Base-by-base conservation (phyloP, 2,888 invertebrate species). In the Pandemis corylana region DNA sequence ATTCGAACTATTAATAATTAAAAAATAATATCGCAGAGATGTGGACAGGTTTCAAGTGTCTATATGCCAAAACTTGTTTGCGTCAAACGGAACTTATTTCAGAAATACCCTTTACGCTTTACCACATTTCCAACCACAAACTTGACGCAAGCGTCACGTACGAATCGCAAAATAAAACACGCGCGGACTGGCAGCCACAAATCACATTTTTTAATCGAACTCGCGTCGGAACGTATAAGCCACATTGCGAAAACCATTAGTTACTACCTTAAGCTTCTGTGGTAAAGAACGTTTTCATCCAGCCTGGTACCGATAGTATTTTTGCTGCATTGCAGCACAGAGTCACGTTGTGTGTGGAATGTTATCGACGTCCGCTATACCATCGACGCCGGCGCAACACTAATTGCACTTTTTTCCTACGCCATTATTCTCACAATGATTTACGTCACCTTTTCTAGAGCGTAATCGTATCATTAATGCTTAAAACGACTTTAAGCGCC, bases 141-240 rank as follows among this genome's bases (percentile, higher is more conserved):
- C 86, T 88, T 89, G 89, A 89, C 90, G 87, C 83, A 85, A 86
- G 83, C 86, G 89, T 92, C 93, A 92, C 92, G 92, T 92, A 89
- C 83, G 83, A 84, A 85, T 86, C 87, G 90, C 90, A 90, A 92
- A 92, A 93, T 92, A 93, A 92, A 92, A 90, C 90, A 90, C 92
- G 91, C 85, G 90, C 88, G 83, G 88, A 89, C 85, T 89, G 89
- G 89, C 88, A 84, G 88, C 92, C 93, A 92, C 93, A 94, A 93
- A 93, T 94, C 93, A 94, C 90, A 93, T 93, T 94, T 94, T 93
- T 93, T 93, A 93, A 93, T 93, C 93, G 92, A 90, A 89, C 90
- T 89, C 93, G 89, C 91, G 91, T 91, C 89, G 88, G 86, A 80
- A 82, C 81, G 77, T 78, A 77, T 77, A 76, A 77, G 77, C 87